A percentile compares a stretch with the other conserved stretches of the same genome.
Conservation (phyloP, 1,140 invertebrate genomes). For the Cydia amplana region DNA sequence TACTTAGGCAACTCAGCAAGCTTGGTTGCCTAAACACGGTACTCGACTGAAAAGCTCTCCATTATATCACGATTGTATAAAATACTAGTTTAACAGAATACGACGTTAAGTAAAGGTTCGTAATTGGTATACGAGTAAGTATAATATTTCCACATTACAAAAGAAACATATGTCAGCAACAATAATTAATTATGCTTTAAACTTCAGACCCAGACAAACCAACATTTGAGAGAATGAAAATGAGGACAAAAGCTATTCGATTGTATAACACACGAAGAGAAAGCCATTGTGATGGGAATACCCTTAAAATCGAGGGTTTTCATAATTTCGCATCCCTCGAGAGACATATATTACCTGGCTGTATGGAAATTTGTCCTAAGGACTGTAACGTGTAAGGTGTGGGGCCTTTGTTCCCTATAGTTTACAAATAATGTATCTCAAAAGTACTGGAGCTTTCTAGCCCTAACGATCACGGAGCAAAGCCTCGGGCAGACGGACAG, state of each 20-base stretch:
- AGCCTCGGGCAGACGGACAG: no score
- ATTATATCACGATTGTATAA: no score
- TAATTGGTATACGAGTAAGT: not conserved
- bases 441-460: no score
- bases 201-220: conserved; percentile 2
- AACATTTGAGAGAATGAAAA: conserved; percentile 19
- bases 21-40: no score
- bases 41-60: no score
- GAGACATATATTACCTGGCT: conserved; percentile 21
- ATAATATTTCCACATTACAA: not conserved
- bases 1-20: no score
- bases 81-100: not conserved
- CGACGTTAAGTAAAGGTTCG: not conserved
- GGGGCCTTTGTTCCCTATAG: conserved; percentile 5
- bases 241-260: conserved; percentile 25
- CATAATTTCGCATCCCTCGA: conserved; percentile 19
- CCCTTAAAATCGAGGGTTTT: conserved; percentile 27
- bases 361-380: conserved; percentile 18
- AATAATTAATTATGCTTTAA: conserved; percentile 21
- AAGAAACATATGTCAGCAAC: conserved; percentile 3
- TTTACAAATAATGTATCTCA: no score
- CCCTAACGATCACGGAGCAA: no score
- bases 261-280: conserved; percentile 24
- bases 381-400: not conserved
- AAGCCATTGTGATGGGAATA: conserved; percentile 26